Base-by-base conservation (phyloP, 2,888 invertebrate genomes). In the Drosophila lutescens region DNA sequence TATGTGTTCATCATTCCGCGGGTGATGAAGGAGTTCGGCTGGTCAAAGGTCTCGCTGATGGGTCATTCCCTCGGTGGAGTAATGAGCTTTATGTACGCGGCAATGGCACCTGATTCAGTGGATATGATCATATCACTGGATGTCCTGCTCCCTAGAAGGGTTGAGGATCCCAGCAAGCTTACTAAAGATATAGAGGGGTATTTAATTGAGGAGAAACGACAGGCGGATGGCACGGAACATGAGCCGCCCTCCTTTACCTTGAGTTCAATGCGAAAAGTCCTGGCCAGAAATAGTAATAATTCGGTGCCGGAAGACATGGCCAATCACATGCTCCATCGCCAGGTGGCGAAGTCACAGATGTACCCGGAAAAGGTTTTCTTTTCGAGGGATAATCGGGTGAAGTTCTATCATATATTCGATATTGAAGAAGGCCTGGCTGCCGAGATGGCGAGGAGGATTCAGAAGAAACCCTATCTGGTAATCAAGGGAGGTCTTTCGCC, bases 31-130 rank as follows among this genome's bases (percentile, higher is more conserved):
- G 8, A 49, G 34, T 95, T 94, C 78, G 93, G 94, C 65, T 95
- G 95, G 95, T 91, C 94, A 2, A 94, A 94, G 89, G 92, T 95
- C 1, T 94, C 95, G 0, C 83, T 96, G 15, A 81, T 96, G 71
- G 94, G 94, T 2, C 96, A 96, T 87, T 96, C 95, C 0, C 93
- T 95, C 93, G 94, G 95, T 2, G 93, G 94, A 1, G 93, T 94
- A 30, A 91, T 93, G 1, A 92, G 92, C 13, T 94, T 94, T 86
- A 91, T 93, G 10, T 96, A 94, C 78, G 92, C 95, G 0, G 92
- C 93, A 46, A 79, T 94, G 1, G 95, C 93, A 82, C 88, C 87
- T 0, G 91, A 79, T 4, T 79, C 78, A 49, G 78, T 89, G 2
- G 90, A 91, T 57, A 73, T 91, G 68, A 40, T 90, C 8, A 84